Percentiles rank a stretch among this genome's conserved stretches.
phyloP scores from a whole-genome alignment of 2,888 invertebrate genomes.

The Rhorus exstirpatorius region DNA sequence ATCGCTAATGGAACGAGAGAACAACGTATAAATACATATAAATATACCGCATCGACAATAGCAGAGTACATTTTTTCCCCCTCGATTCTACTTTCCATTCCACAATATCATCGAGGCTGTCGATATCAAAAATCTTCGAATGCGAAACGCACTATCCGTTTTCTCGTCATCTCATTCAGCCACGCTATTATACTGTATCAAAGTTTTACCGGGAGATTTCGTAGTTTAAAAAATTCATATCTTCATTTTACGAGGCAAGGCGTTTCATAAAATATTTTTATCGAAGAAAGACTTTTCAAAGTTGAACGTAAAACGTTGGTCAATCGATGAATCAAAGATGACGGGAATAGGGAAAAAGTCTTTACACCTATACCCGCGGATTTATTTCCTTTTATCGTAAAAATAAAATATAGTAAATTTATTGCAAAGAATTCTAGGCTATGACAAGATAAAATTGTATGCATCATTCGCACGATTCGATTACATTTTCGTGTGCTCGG shows the following conservation, averaged over 20 bases:
- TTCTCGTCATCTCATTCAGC: slow-evolving; percentile 17
- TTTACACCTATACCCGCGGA: not conserved
- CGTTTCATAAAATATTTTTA: slow-evolving; percentile 41
- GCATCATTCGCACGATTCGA: not conserved
- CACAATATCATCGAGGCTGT: slow-evolving; percentile 30
- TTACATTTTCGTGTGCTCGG: too few species aligned
- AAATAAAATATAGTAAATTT: slow-evolving; percentile 16
- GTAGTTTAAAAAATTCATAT: slow-evolving; percentile 47
- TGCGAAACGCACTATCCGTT: slow-evolving; percentile 25
- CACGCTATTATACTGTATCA: slow-evolving; percentile 3
- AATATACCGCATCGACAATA: slow-evolving; percentile 1
- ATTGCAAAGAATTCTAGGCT: not conserved
- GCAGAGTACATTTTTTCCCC: too few species aligned
- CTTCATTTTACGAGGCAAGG: slow-evolving; percentile 35
- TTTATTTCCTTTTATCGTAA: not conserved
- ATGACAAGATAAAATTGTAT: not conserved
- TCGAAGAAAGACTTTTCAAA: slow-evolving; percentile 17
- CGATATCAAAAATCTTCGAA: not conserved
- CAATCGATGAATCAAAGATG: slow-evolving; percentile 34
- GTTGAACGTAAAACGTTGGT: slow-evolving; percentile 18
- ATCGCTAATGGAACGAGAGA: too few species aligned
- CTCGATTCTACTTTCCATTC: slow-evolving; percentile 7
- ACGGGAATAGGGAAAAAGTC: not conserved
- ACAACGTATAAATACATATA: slow-evolving; percentile 7
- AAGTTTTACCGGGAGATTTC: not conserved